phyloP scores from a whole-genome alignment of 2,888 invertebrate species.

The Busseola fusca region DNA sequence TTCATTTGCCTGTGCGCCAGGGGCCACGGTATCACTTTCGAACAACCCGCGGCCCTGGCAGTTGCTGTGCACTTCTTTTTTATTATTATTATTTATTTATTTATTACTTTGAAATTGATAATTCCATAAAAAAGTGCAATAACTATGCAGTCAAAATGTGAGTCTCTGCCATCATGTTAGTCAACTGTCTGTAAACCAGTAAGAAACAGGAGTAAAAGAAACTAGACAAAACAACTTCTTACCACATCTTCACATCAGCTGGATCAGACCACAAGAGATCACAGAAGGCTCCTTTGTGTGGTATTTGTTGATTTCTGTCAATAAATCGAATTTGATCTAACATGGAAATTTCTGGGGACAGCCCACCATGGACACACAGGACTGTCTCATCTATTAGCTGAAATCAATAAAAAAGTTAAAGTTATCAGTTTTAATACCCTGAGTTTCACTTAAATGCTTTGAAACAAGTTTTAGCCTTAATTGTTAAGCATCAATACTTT shows the following conservation, averaged over 20 bases:
- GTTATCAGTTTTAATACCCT: neutral
- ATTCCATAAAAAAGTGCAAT: too few species aligned
- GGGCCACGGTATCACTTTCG: too few species aligned
- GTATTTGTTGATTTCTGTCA: conserved; percentile 99
- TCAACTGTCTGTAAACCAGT: neutral
- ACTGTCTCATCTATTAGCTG: conserved; percentile 99
- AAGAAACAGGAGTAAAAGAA: neutral
- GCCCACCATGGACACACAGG: conserved; percentile 98
- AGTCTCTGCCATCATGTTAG: neutral
- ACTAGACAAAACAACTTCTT: conserved; percentile 58
- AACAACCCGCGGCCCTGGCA: too few species aligned
- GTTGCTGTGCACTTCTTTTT: too few species aligned
- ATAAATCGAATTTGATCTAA: conserved; percentile 98
- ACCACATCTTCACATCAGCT: conserved; percentile 98
- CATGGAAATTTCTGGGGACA: conserved; percentile 98
- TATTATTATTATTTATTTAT: too few species aligned
- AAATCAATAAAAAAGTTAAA: conserved; percentile 4
- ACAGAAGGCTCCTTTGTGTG: conserved; percentile 99
- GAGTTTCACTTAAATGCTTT: neutral
- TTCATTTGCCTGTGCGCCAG: too few species aligned
- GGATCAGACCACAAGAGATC: conserved; percentile 99
- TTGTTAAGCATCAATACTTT: neutral
- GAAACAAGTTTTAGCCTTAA: neutral
- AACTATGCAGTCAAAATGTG: neutral
- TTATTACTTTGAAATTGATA: too few species aligned